phyloP scores from a whole-genome alignment of 92 coral and sea anemone species.

The Paragorgia papillata region DNA sequence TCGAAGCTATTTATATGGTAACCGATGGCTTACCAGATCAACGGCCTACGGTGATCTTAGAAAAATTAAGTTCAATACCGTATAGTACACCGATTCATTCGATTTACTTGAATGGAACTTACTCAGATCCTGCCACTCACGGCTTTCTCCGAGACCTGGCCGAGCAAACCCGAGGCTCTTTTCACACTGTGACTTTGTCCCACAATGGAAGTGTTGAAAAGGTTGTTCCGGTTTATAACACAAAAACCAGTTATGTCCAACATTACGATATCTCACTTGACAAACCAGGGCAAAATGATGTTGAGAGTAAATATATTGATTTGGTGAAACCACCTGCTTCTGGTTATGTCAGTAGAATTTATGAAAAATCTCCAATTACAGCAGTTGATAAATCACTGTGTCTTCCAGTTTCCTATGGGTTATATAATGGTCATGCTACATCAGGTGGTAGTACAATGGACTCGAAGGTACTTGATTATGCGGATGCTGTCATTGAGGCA shows the following conservation, averaged over 20 bases:
- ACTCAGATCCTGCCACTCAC: slow-evolving; percentile 79
- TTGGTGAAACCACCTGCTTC: slow-evolving; percentile 64
- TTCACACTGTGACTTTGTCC: slow-evolving; percentile 74
- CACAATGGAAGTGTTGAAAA: slow-evolving; percentile 78
- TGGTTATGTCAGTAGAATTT: slow-evolving; percentile 65
- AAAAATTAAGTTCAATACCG: slow-evolving; percentile 75
- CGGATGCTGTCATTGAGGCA: slow-evolving; percentile 90
- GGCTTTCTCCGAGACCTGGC: slow-evolving; percentile 91
- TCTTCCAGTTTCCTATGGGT: slow-evolving; percentile 74
- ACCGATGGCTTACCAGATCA: slow-evolving; percentile 98
- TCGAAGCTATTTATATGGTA: slow-evolving; percentile 88
- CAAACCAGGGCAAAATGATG: background rate
- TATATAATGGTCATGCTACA: slow-evolving; percentile 58
- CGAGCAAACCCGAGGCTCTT: slow-evolving; percentile 83
- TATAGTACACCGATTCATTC: slow-evolving; percentile 88
- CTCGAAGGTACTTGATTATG: slow-evolving; percentile 82
- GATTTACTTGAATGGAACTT: slow-evolving; percentile 79
- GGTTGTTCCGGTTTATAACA: slow-evolving; percentile 77
- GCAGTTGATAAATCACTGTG: slow-evolving; percentile 68
- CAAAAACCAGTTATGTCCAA: slow-evolving; percentile 66
- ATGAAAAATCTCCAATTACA: slow-evolving; percentile 59
- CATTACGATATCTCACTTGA: slow-evolving; percentile 39
- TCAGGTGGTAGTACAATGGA: slow-evolving; percentile 48
- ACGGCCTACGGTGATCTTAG: slow-evolving; percentile 77
- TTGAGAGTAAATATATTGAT: background rate